Percentiles rank a stretch among this genome's conserved stretches.
phyloP scores from a whole-genome alignment of 2,113 vertebrate genomes.

The Hylia prasina region DNA sequence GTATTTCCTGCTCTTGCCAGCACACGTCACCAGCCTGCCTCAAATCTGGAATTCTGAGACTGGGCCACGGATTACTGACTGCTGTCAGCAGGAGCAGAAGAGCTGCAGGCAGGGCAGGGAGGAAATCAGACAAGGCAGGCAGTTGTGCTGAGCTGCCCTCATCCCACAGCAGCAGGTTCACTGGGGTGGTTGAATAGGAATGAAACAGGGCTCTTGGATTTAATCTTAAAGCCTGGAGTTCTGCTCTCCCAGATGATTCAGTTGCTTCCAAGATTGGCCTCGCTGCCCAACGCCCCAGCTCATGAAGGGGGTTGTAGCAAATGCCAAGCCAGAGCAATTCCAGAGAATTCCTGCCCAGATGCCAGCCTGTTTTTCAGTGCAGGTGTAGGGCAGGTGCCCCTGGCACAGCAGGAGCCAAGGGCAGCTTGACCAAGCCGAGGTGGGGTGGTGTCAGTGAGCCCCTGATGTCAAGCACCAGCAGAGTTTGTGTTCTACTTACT shows the following conservation, averaged over 20 bases:
- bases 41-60: background rate
- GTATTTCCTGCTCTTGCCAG: background rate
- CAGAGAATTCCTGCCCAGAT: background rate
- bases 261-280: background rate
- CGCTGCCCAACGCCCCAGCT: fast-evolving
- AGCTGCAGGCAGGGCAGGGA: background rate
- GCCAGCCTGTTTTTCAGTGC: background rate
- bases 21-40: background rate
- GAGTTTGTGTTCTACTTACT: background rate
- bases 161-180: background rate
- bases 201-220: background rate
- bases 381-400: background rate
- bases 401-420: background rate
- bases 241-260: background rate
- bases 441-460: background rate
- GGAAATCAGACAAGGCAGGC: background rate
- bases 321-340: background rate
- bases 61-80: background rate
- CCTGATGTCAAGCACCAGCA: background rate
- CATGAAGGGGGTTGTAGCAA: background rate
- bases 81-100: background rate
- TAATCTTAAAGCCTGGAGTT: background rate
- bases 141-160: background rate
- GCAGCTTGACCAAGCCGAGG: background rate
- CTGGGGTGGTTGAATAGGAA: background rate